These are phyloP conservation scores for Odontocolon sp. DNA, from an alignment of 2,888 invertebrate species.

Conservation along the genomic window DNA sequence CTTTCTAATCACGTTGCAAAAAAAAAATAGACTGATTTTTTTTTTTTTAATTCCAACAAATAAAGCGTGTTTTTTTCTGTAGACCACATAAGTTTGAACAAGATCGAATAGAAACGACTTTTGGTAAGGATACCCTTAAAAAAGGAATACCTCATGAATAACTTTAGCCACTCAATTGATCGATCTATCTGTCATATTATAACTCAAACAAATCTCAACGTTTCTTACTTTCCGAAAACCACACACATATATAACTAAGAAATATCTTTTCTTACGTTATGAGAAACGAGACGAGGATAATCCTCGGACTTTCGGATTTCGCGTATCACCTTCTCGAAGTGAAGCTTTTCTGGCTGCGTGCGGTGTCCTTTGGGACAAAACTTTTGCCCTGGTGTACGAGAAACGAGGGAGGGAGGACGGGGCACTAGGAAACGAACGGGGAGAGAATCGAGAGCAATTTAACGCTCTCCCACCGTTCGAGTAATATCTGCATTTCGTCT, in stretches of 20 bases:
- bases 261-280: background rate
- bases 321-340: background rate
- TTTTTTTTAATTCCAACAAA: too few species aligned
- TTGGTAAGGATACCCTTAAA: too few species aligned
- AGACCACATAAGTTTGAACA: too few species aligned
- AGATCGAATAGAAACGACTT: too few species aligned
- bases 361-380: conserved; percentile 45
- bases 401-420: background rate
- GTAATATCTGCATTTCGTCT: conserved; percentile 69
- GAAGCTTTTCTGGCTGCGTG: conserved; percentile 20
- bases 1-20: too few species aligned
- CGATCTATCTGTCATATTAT: too few species aligned
- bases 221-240: too few species aligned
- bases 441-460: conserved; percentile 66
- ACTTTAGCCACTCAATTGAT: too few species aligned
- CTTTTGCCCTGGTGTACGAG: conserved; percentile 13
- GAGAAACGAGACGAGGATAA: conserved; percentile 39
- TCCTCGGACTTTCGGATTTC: conserved; percentile 33
- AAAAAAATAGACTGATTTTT: too few species aligned
- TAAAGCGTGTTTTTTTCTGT: too few species aligned
- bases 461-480: conserved; percentile 66
- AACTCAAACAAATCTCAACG: too few species aligned
- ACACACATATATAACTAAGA: background rate
- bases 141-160: too few species aligned
- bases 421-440: background rate